These are phyloP conservation scores for Nymphicus hollandicus DNA, from an alignment of 2,113 vertebrate genomes.

Conservation along the genomic window DNA sequence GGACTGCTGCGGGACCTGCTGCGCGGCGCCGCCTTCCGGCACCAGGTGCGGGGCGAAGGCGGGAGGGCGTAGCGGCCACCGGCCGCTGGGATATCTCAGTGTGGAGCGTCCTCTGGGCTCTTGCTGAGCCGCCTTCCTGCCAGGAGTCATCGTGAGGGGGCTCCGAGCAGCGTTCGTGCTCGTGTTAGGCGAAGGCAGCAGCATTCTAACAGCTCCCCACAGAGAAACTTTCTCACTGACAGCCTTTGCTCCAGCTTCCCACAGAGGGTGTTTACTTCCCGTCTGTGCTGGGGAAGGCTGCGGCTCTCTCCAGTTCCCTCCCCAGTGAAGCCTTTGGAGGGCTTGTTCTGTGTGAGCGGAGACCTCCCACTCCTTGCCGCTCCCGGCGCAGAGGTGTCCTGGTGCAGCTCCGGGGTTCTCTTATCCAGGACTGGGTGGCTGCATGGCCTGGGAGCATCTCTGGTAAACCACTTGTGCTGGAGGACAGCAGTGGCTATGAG, in stretches of 20 bases:
- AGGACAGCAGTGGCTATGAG: neutral
- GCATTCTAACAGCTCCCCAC: fast-evolving
- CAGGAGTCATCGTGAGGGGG: neutral
- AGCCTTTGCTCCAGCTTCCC: fast-evolving
- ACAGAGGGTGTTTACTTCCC: fast-evolving
- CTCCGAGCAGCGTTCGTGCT: fast-evolving
- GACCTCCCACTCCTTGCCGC: fast-evolving
- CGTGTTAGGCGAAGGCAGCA: fast-evolving
- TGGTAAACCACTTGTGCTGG: fast-evolving
- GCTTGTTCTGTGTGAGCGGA: neutral
- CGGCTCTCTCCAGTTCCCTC: fast-evolving
- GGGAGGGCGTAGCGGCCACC: neutral
- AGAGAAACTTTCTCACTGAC: fast-evolving
- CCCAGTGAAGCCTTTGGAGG: fast-evolving
- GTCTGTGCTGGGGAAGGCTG: neutral
- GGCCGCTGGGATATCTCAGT: neutral
- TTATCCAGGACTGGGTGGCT: neutral
- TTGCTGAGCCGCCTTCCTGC: neutral
- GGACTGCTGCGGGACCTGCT: slow-evolving; percentile 82
- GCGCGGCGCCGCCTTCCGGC: slow-evolving; percentile 79
- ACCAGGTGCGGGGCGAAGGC: slow-evolving; percentile 78
- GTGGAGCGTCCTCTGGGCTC: neutral
- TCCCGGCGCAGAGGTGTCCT: neutral
- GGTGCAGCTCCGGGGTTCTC: fast-evolving
- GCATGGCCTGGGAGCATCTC: neutral